Conservation (phyloP, 2,113 vertebrate species). For the Meles meles region DNA sequence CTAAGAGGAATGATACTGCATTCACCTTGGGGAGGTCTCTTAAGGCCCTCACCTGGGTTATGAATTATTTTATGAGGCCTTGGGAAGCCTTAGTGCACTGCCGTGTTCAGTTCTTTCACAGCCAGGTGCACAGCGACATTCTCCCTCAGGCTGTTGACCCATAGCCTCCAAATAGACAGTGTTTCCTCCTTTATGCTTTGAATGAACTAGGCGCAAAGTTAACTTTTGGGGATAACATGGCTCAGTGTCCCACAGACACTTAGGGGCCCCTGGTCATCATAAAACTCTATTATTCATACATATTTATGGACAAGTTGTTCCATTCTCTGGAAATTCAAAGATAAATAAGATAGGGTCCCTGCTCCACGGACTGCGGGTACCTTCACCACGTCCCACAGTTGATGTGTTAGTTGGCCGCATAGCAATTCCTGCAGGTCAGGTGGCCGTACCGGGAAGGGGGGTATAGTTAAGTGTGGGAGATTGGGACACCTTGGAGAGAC, state of each 20-base stretch:
- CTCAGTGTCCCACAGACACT: not conserved
- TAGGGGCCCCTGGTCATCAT: not conserved
- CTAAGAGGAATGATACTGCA: rapidly evolving
- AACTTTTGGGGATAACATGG: not conserved
- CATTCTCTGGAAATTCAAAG: not conserved
- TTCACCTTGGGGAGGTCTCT: not conserved
- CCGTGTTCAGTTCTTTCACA: not conserved
- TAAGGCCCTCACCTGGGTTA: no score
- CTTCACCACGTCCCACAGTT: not conserved
- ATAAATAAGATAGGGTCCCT: not conserved
- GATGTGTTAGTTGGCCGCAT: not conserved
- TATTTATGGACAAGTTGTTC: not conserved
- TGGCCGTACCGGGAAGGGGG: not conserved
- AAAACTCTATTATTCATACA: not conserved
- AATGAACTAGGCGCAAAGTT: not conserved
- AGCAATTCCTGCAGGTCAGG: not conserved
- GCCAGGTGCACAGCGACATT: not conserved
- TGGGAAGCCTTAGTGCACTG: not conserved
- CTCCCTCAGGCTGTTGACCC: not conserved
- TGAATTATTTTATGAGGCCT: not conserved
- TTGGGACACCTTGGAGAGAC: not conserved
- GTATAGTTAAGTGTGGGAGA: not conserved
- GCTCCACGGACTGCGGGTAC: not conserved
- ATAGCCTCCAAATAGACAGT: not conserved
- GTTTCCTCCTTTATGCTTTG: not conserved